These are phyloP conservation scores for Esox masquinongy DNA, from an alignment of 2,797 vertebrate genomes.

Conservation along the genomic window DNA sequence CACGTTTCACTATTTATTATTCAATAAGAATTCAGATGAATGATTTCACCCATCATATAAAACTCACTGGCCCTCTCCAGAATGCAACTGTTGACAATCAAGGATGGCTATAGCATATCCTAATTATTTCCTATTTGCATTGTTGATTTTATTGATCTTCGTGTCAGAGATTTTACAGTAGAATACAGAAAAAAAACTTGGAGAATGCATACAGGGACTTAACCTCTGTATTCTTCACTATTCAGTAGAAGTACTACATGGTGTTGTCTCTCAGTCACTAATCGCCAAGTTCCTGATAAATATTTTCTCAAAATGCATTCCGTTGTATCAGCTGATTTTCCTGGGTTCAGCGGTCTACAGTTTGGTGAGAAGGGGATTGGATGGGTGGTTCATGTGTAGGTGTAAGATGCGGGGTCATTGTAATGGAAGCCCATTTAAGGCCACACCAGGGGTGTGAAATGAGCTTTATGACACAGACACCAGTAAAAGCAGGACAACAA, in stretches of 20 bases:
- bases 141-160: background rate
- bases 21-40: background rate
- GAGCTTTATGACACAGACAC: slow-evolving; percentile 52
- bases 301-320: background rate
- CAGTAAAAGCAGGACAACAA: slow-evolving; percentile 39
- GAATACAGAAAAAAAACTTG: background rate
- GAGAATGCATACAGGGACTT: background rate
- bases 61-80: background rate
- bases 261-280: background rate
- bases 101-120: background rate
- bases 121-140: slow-evolving; percentile 4
- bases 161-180: background rate
- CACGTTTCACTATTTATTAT: background rate
- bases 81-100: background rate
- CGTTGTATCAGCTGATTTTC: background rate
- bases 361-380: no score
- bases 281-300: background rate
- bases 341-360: background rate
- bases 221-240: background rate
- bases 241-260: background rate
- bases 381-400: background rate
- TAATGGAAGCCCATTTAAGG: slow-evolving; percentile 35
- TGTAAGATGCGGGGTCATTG: slow-evolving; percentile 8
- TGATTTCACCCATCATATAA: background rate
- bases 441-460: slow-evolving; percentile 47